A percentile compares a stretch with the other conserved stretches of the same genome.
These are phyloP conservation scores for Agonum fuliginosum DNA, from an alignment of 2,888 invertebrate species.

Conservation along the genomic window DNA sequence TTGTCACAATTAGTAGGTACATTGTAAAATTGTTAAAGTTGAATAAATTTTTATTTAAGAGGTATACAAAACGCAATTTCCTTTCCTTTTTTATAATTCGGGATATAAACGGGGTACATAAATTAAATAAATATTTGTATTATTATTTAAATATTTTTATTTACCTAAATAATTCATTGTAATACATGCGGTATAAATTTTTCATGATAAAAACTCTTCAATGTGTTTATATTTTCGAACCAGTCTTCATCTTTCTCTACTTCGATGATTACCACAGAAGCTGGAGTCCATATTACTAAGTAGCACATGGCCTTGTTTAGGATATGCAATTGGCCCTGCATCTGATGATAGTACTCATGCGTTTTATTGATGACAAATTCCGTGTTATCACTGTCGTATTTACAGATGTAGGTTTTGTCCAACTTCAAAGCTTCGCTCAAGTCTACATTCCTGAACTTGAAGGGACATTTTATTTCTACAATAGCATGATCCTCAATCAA, in stretches of 20 bases:
- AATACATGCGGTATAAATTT: neutral
- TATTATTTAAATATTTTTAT: neutral
- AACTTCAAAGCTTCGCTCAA: neutral
- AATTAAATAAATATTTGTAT: neutral
- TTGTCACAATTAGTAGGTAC: neutral
- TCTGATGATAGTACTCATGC: slow-evolving; percentile 60
- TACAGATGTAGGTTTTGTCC: slow-evolving; percentile 34
- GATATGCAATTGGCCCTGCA: slow-evolving; percentile 30
- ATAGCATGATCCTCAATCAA: slow-evolving; percentile 46
- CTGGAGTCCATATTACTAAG: slow-evolving; percentile 58
- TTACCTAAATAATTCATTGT: neutral
- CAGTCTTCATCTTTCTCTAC: slow-evolving; percentile 49
- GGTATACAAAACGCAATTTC: no score
- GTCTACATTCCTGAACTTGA: slow-evolving; percentile 28
- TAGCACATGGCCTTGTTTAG: slow-evolving; percentile 34
- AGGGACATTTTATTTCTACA: slow-evolving; percentile 61
- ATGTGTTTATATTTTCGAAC: slow-evolving; percentile 49
- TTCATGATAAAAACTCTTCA: slow-evolving; percentile 55
- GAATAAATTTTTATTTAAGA: no score
- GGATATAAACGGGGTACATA: no score
- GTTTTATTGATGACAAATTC: slow-evolving; percentile 37
- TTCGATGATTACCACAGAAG: neutral
- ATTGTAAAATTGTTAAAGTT: no score
- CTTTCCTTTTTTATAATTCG: no score
- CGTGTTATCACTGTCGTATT: neutral